These are phyloP conservation scores for Poeciliopsis retropinna DNA, from an alignment of 2,113 vertebrate species.

Conservation along the genomic window DNA sequence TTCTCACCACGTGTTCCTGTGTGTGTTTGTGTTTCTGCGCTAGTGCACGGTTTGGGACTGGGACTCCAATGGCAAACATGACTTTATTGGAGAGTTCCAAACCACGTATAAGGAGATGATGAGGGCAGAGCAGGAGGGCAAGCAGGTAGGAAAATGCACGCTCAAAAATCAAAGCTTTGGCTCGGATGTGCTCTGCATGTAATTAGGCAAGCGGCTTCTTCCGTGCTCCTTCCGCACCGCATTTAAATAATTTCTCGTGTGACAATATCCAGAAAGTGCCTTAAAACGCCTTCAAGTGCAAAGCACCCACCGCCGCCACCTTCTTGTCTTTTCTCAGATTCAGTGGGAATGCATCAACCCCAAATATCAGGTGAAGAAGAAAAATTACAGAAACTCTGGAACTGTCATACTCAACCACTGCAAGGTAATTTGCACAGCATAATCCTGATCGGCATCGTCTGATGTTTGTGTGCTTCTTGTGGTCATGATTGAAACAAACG, in stretches of 20 bases:
- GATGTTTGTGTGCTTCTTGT: background rate
- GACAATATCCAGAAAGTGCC: background rate
- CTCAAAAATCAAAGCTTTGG: background rate
- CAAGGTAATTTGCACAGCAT: conserved; percentile 82
- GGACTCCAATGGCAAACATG: conserved; percentile 99
- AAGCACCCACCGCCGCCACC: background rate
- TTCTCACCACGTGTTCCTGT: conserved; percentile 24
- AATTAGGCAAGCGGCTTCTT: background rate
- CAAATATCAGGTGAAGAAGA: conserved; percentile 98
- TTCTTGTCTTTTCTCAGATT: conserved; percentile 75
- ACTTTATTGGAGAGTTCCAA: conserved; percentile 97
- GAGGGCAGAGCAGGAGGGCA: conserved; percentile 90
- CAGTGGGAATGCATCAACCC: conserved; percentile 99
- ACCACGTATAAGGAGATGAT: conserved; percentile 95
- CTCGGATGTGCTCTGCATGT: background rate
- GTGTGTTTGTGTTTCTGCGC: conserved; percentile 59
- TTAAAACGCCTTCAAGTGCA: background rate
- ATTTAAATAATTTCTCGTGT: conserved; percentile 1
- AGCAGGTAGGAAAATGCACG: conserved; percentile 82
- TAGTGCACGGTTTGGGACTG: conserved; percentile 99
- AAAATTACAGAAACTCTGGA: conserved; percentile 98
- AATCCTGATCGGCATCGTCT: background rate
- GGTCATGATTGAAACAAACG: background rate
- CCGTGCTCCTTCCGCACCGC: background rate
- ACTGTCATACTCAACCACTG: conserved; percentile 94